Conservation (phyloP, 1,140 invertebrate species). For the Leptinotarsa lineolata region DNA sequence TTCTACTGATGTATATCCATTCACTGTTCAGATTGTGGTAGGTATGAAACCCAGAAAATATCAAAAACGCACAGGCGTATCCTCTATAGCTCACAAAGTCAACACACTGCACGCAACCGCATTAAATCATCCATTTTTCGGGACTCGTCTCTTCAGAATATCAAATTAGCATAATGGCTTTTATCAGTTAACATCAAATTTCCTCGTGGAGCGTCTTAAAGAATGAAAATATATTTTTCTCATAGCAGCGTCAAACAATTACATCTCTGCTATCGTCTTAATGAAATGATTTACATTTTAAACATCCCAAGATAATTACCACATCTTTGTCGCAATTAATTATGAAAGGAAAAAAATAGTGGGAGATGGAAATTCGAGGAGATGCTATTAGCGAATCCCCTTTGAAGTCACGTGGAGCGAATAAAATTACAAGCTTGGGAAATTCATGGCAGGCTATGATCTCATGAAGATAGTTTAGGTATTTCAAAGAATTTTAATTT, state of each 20-base stretch:
- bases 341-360: neutral
- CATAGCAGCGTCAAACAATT: slow-evolving; percentile 13
- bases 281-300: slow-evolving; percentile 19
- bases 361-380: no score
- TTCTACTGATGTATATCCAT: no score
- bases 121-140: neutral
- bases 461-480: no score
- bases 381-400: no score
- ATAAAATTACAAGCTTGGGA: no score
- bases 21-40: no score
- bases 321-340: slow-evolving; percentile 17
- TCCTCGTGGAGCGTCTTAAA: neutral
- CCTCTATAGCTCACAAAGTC: neutral
- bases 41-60: no score
- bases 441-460: no score
- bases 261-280: slow-evolving; percentile 9
- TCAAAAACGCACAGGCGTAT: no score
- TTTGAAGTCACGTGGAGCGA: no score
- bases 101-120: neutral
- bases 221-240: slow-evolving; percentile 9
- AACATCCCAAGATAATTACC: slow-evolving; percentile 19
- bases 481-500: no score
- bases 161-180: slow-evolving; percentile 13
- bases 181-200: slow-evolving; percentile 21
- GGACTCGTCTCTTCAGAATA: neutral